Conservation (phyloP, 2,888 invertebrate genomes). For the Nasonovia ribisnigri region DNA sequence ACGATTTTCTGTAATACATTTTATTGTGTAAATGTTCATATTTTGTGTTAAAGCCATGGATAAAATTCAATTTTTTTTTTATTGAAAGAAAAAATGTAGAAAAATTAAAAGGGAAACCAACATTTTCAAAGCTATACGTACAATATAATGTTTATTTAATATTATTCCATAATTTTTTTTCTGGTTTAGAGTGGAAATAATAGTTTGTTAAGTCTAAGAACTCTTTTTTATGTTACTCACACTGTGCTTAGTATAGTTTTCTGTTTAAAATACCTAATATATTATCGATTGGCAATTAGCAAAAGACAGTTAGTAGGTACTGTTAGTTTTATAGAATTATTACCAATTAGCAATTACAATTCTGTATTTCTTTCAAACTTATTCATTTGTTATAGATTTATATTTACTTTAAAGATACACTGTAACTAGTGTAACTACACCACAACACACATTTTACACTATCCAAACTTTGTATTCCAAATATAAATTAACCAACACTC, state of each 20-base stretch:
- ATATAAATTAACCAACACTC: background rate
- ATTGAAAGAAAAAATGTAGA: background rate
- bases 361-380: background rate
- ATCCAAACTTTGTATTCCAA: background rate
- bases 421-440: background rate
- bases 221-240: background rate
- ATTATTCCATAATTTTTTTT: background rate
- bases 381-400: background rate
- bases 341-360: too few relatives aligned
- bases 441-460: background rate
- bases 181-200: background rate
- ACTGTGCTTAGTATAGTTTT: background rate
- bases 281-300: background rate
- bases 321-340: background rate
- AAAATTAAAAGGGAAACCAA: background rate
- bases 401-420: background rate
- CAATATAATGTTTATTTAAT: background rate
- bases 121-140: background rate
- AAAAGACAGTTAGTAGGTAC: background rate
- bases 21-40: background rate
- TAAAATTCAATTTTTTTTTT: background rate
- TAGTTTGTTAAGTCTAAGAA: background rate
- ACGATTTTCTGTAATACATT: background rate
- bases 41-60: background rate
- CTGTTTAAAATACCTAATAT: background rate